Conservation (phyloP, 2,888 invertebrate genomes). For the Caradrina kadenii region DNA sequence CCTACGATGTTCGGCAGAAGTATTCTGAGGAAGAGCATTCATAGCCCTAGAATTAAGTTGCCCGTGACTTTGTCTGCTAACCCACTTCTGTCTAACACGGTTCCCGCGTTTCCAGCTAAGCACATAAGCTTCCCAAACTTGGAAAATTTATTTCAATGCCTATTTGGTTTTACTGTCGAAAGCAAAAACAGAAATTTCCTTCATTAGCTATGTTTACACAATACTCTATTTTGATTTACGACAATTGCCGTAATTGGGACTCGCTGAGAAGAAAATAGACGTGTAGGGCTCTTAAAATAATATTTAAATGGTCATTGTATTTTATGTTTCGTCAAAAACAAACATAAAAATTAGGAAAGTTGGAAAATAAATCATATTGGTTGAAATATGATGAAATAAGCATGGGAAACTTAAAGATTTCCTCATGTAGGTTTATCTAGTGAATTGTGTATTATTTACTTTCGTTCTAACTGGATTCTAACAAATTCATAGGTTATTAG, state of each 20-base stretch:
- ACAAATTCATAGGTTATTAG: too few species aligned
- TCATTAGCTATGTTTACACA: conserved; percentile 38
- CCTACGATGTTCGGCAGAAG: conserved; percentile 49
- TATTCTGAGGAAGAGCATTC: conserved; percentile 35
- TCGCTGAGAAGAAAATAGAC: conserved; percentile 4
- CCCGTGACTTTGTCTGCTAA: conserved; percentile 50
- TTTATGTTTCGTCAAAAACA: conserved; percentile 41
- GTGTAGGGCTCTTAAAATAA: conserved; percentile 10
- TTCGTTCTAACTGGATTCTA: background rate
- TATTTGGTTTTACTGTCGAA: conserved; percentile 40
- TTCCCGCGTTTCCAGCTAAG: conserved; percentile 13
- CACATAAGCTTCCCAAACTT: conserved; percentile 48
- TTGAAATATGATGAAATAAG: conserved; percentile 10
- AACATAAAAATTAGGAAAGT: conserved; percentile 27
- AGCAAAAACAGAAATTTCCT: conserved; percentile 41
- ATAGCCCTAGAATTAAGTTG: background rate
- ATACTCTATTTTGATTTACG: conserved; percentile 53
- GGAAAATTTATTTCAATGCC: conserved; percentile 47
- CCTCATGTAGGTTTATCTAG: background rate
- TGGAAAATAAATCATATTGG: conserved; percentile 25
- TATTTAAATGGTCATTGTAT: conserved; percentile 31
- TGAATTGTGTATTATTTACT: background rate
- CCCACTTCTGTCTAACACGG: conserved; percentile 41
- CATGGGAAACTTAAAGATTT: background rate
- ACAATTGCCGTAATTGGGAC: conserved; percentile 14